Base-by-base conservation (phyloP, 2,888 invertebrate species). In the Parnassius glacialis region DNA sequence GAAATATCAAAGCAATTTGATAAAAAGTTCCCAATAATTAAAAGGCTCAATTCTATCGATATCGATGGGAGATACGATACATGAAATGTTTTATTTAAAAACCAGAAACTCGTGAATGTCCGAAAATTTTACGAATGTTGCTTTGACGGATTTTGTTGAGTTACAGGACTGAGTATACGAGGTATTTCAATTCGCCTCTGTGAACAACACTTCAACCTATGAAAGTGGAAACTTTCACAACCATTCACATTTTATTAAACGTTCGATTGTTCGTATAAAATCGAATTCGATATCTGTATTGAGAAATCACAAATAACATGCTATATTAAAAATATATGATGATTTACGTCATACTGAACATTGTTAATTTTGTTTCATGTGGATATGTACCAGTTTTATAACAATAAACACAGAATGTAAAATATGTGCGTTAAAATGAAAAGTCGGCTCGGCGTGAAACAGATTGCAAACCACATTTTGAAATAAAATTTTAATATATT, bases 401-500 rank as follows among this genome's bases (percentile, higher is more conserved):
- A 45, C 61, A 52, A 13, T 43, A 50, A 44, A 11, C 42, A 55
- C 52, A 59, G 7, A 34, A 48, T 41, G 53, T 52, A 44, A 54
- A 57, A 52, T 57, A 54, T 47, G 51, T 45, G 53, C 57, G 67
- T 73, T 74, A 71, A 73, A 74, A 69, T 75, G 71, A 74, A 77
- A 74, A 70, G 74, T 71, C 73, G 42, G 58, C 68, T 66, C 68
- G 72, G 72, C 74, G 75, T 70, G 71, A 75, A 78, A 78, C 71
- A 72, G 69, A 77, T 74, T 74, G 73, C 70, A 71, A 74, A 79
- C 81, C 81, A 71, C 83, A 78, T 71, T 79, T 83, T 76, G 70
- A 76, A 81, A 84, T 83, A 80, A 81, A 84, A 82, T 71, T 76
- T 78, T 80, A 77, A 81, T 83, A 79, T 83, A 80, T 82, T 87